Base-by-base conservation (phyloP, 1,140 invertebrate species). In the Bombus balteatus region DNA sequence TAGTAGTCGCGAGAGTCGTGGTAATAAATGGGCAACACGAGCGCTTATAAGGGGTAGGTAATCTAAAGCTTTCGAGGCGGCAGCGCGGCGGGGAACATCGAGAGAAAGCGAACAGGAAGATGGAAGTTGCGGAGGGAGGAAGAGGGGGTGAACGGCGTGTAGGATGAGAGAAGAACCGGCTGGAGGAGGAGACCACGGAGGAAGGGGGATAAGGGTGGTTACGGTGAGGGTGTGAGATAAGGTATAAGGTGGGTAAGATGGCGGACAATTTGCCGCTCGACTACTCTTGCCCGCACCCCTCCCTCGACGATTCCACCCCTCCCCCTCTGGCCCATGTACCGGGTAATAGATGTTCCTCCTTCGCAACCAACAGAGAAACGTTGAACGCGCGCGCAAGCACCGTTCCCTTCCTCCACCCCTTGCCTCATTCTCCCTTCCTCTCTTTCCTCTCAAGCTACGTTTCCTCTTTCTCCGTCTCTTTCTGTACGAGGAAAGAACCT, bases 211-310 rank as follows among this genome's bases (percentile, higher is more conserved):
- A 90, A 91, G 90, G 90, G 90, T 85, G 86, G 88, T 87, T 85
- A 89, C 86, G 86, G 82, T 79, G 88, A 88, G 88, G 88, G 92
- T 91, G 92, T 91, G 91, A 93, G 91, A 91, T 94, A 94, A 94
- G 93, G 94, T 93, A 95, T 94, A 94, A 95, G 94, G 94, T 95
- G 93, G 94, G 92, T 95, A 95, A 95, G 94, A 95, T 95, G 95
- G 95, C 95, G 94, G 94, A 95, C 95, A 95, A 95, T 95, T 95
- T 95, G 94, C 95, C 94, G 94, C 94, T 95, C 94, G 94, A 95
- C 95, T 95, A 95, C 95, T 93, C 93, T 94, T 94, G 91, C 93
- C 92, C 94, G 92, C 93, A 94, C 92, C 91, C 87, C 91, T 93
- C 93, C 92, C 92, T 92, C 91, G 88, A 91, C 92, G 92, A 94